Evolutionary conservation across 2,797 vertebrate genomes (phyloP), one percentile per base, ranked within the genome.

Genomic region (Rhinichthys osculus): DNA sequence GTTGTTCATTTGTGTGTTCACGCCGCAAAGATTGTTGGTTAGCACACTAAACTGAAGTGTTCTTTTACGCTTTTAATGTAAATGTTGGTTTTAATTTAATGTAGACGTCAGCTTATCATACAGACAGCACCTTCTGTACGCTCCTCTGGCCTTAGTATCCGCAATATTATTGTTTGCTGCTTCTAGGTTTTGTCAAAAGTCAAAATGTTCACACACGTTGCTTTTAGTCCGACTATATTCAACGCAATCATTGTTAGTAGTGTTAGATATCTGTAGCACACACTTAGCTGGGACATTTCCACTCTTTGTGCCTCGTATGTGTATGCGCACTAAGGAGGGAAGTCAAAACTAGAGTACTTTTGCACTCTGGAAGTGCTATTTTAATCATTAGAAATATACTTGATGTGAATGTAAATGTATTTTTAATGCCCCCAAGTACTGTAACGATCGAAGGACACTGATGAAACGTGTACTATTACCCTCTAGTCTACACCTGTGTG

Each of bases 331-430:
- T 83, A 27, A 76, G n/a, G 19, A 84, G 66, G 62, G 71, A 72
- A 44, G 72, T 62, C 2, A 71, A 42, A 69, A 59, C 50, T 74
- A 62, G 69, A 64, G 54, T 67, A 73, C 19, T 42, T 35, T 84
- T 85, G 83, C 87, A 86, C 88, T 87, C 86, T 88, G 87, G 83
- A 86, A 89, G 89, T 90, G 87, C 84, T 62, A 69, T 77, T 88
- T 88, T 88, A 88, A 89, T 86, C 30, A 52, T 52, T 82, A 82
- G 62, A 44, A 70, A 86, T 87, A 85, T 89, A 85, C 69, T 88
- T 89, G 86, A 85, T 82, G 87, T 90, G 81, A 89, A 89, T 87
- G 83, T 91, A 89, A 87, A 85, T 59, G 74, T 78, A 89, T 85
- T 89, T 85, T 76, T 54, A 72, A 80, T 42, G 59, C 72, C 54